A percentile compares a stretch with the other conserved stretches of the same genome.
Conservation (phyloP, 2,113 vertebrate species). For the Cacatua alba region DNA sequence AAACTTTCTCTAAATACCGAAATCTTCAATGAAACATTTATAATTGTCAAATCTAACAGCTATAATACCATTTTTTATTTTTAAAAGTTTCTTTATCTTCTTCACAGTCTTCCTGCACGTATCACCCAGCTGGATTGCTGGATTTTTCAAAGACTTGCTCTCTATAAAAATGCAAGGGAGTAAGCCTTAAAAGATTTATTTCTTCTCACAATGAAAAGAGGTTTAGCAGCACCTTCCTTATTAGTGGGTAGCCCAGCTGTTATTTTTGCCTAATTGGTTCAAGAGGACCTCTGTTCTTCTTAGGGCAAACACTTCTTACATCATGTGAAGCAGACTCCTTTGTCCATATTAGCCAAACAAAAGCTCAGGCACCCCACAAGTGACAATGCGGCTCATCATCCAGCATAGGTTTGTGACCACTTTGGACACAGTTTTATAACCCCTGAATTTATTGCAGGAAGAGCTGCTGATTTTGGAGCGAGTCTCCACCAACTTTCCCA, state of each 20-base stretch:
- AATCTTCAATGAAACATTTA: constrained; percentile 69
- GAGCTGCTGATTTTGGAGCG: constrained; percentile 14
- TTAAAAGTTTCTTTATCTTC: constrained; percentile 72
- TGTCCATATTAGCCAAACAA: constrained; percentile 69
- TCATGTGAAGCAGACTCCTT: constrained; percentile 66
- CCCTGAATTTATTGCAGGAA: constrained; percentile 45
- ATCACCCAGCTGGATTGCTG: constrained; percentile 68
- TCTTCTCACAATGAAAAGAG: constrained; percentile 73
- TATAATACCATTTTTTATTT: constrained; percentile 72
- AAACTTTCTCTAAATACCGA: constrained; percentile 71
- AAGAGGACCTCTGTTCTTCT: constrained; percentile 72
- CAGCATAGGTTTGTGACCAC: constrained; percentile 51
- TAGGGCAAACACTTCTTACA: constrained; percentile 73
- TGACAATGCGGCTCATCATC: constrained; percentile 49
- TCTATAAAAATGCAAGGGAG: constrained; percentile 73
- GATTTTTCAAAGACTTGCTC: constrained; percentile 71
- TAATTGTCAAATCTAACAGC: constrained; percentile 71
- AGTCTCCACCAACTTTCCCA: background rate
- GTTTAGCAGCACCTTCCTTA: constrained; percentile 72
- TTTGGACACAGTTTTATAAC: constrained; percentile 55
- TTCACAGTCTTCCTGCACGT: constrained; percentile 69
- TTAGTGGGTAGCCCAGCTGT: constrained; percentile 73
- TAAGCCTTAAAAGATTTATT: constrained; percentile 73
- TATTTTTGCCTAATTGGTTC: constrained; percentile 74
- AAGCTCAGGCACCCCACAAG: constrained; percentile 50